These are phyloP conservation scores for Tetragonula carbonaria DNA, from an alignment of 2,888 invertebrate genomes.

Conservation along the genomic window DNA sequence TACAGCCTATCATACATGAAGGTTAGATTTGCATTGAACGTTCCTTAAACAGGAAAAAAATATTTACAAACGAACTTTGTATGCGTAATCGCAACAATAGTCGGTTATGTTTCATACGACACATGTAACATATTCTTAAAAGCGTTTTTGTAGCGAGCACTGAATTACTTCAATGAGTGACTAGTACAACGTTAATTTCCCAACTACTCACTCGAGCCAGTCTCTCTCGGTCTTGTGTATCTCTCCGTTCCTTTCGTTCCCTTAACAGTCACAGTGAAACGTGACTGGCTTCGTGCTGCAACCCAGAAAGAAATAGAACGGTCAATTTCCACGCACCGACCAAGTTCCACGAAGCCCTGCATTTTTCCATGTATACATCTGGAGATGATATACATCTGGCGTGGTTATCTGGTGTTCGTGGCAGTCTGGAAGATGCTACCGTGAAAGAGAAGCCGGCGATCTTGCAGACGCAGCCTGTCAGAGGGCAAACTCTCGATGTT, in stretches of 20 bases:
- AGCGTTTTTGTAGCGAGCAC: too few species aligned
- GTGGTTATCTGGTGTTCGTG: slow-evolving; percentile 17
- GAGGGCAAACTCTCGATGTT: slow-evolving; percentile 64
- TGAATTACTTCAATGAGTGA: neutral
- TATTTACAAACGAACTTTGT: neutral
- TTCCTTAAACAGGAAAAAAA: neutral
- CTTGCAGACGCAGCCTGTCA: slow-evolving; percentile 55
- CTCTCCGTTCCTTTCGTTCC: neutral
- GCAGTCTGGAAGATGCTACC: slow-evolving; percentile 11
- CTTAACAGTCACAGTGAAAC: neutral
- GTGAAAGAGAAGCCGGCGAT: slow-evolving; percentile 38
- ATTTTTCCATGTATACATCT: slow-evolving; percentile 24
- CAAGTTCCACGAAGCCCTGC: slow-evolving; percentile 14
- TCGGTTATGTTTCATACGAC: neutral
- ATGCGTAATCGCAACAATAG: neutral
- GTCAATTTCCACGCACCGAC: slow-evolving; percentile 15
- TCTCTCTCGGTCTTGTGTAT: neutral
- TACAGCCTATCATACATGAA: neutral
- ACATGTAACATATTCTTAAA: neutral
- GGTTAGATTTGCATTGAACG: neutral
- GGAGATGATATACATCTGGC: slow-evolving; percentile 33
- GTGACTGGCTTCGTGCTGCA: neutral
- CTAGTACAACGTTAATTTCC: neutral
- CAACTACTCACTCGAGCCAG: neutral
- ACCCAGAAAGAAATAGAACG: neutral